These are phyloP conservation scores for Poeciliopsis turrubarensis DNA, from an alignment of 2,113 vertebrate genomes.

Conservation along the genomic window DNA sequence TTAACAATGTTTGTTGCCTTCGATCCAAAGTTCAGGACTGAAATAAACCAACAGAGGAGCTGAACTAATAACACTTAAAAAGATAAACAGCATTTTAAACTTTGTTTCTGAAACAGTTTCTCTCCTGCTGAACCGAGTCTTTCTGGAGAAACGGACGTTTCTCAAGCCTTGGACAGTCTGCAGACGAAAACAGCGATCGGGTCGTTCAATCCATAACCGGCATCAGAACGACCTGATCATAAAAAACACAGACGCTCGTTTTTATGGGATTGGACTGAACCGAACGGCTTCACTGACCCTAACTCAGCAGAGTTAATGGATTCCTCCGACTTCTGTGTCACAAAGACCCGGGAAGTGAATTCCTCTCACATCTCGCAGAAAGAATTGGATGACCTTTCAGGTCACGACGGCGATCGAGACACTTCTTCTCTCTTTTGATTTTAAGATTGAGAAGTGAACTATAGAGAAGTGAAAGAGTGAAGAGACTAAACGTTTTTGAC, in stretches of 20 bases:
- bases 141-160: not conserved
- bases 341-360: not conserved
- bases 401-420: not conserved
- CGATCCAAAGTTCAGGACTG: no score
- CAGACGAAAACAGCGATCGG: not conserved
- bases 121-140: not conserved
- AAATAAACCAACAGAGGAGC: no score
- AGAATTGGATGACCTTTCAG: not conserved
- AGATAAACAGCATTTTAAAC: not conserved
- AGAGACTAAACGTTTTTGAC: not conserved
- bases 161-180: not conserved
- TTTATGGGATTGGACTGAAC: not conserved
- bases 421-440: not conserved
- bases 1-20: no score
- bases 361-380: not conserved
- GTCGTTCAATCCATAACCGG: not conserved
- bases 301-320: slow-evolving; percentile 11
- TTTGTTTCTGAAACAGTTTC: not conserved
- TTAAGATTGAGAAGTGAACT: not conserved
- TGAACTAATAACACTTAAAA: no score
- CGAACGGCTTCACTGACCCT: not conserved
- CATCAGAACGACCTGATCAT: not conserved
- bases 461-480: not conserved
- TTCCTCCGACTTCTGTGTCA: not conserved
- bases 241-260: not conserved